Evolutionary conservation across 2,113 vertebrate genomes (phyloP).

Genomic region (Electrona antarctica): DNA sequence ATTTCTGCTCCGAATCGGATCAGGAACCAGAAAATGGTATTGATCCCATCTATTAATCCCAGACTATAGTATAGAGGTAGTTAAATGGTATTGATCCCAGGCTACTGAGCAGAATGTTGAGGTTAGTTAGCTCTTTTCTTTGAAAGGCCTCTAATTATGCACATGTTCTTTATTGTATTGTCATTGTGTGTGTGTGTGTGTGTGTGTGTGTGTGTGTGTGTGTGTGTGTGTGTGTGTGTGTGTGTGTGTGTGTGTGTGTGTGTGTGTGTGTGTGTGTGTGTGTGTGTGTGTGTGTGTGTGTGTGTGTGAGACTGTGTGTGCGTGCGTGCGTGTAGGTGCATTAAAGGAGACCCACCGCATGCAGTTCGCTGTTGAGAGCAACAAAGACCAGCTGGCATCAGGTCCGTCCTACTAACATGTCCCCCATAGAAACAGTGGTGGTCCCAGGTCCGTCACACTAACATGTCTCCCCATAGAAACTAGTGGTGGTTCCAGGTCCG

Average conservation of each 20-base stretch:
- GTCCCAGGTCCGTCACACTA: too few relatives aligned
- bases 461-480: too few relatives aligned
- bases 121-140: too few relatives aligned
- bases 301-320: conserved; percentile 12
- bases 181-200: background rate
- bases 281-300: background rate
- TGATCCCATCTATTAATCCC: too few relatives aligned
- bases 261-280: background rate
- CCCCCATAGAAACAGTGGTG: background rate
- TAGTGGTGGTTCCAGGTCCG: too few relatives aligned
- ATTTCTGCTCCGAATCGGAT: too few relatives aligned
- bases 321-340: conserved; percentile 39
- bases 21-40: too few relatives aligned
- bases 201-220: background rate
- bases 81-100: too few relatives aligned
- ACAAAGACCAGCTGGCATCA: conserved; percentile 64
- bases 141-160: too few relatives aligned
- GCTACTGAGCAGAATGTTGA: too few relatives aligned
- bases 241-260: background rate
- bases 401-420: conserved; percentile 22
- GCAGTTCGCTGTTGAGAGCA: conserved; percentile 59
- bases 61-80: too few relatives aligned
- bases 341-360: conserved; percentile 38
- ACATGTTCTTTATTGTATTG: too few relatives aligned
- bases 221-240: background rate